These are phyloP conservation scores for Merluccius polli DNA, from an alignment of 2,797 vertebrate species.

Conservation along the genomic window DNA sequence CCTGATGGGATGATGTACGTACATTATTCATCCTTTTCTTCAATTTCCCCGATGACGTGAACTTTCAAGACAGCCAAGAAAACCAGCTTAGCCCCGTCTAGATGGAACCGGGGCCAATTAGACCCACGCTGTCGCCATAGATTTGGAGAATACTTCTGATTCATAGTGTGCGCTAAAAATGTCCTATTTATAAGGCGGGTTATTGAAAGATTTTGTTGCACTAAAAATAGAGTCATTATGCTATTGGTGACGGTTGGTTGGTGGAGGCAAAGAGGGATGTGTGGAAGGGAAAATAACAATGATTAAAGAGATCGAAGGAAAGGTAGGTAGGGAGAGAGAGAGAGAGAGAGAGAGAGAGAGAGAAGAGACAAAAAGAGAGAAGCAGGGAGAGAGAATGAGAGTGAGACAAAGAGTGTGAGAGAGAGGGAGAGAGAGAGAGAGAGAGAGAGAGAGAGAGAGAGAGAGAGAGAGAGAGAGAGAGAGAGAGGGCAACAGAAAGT, in stretches of 20 bases:
- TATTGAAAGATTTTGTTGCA: neutral
- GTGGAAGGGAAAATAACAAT: neutral
- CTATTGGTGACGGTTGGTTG: neutral
- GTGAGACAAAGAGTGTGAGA: neutral
- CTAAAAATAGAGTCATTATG: conserved; percentile 7
- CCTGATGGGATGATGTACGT: conserved; percentile 29
- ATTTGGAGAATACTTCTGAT: conserved; percentile 17
- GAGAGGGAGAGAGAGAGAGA: neutral
- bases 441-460: conserved; percentile 6
- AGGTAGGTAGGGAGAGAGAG: conserved; percentile 2
- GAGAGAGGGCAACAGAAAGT: neutral
- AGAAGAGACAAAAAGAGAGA: neutral
- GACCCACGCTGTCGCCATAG: conserved; percentile 13
- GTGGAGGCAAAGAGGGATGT: neutral
- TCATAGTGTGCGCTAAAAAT: conserved; percentile 16
- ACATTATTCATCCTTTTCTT: conserved; percentile 31
- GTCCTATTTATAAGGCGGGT: conserved; percentile 12
- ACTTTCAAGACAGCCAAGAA: conserved; percentile 12
- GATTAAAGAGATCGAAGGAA: conserved; percentile 2
- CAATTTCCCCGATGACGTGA: conserved; percentile 11
- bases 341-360: conserved; percentile 27
- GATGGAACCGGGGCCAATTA: conserved; percentile 29
- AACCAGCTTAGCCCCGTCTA: conserved; percentile 15
- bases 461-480: conserved; percentile 26
- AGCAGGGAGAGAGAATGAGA: conserved; percentile 24